Base-by-base conservation (phyloP, 2,888 invertebrate species). In the Coleophora flavipennella region DNA sequence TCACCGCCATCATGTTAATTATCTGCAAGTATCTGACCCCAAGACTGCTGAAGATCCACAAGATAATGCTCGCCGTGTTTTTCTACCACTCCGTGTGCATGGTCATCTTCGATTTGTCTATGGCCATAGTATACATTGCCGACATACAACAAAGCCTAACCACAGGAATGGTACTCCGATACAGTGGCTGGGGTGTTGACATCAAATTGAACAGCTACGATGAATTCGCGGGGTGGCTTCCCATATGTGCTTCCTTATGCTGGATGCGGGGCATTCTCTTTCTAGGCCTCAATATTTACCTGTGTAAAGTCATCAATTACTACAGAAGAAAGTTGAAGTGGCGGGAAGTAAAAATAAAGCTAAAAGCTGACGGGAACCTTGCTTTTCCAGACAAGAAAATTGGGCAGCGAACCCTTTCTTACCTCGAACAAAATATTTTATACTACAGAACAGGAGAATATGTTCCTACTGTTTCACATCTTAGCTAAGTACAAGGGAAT, bases 131-230 rank as follows among this genome's bases (percentile, higher is more conserved):
- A 0, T 78, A 79, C 43, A 53, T 76, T 8, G 59, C 74, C 0
- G 71, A 81, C 37, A 76, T 83, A 8, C 71, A 70, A 36, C 71
- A 76, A 33, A 74, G 77, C 42, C 43, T 81, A 40, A 76, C 73
- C 2, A 72, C 67, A 33, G 67, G 63, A 9, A 80, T 79, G 79
- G 59, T 79, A 0, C 43, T 69, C 2, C 60, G 80, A 27, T 70
- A 80, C 46, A 77, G 77, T 33, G 81, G 81, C 0, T 80, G 79
- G 78, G 60, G 65, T 26, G 60, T 64, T 0, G 62, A 70, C 28
- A 40, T 76, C 10, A 56, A 66, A 9, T 42, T 80, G 0, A 3
- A 51, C 0, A 51, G 53, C 12, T 54, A 62, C 20, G 57, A 72
- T 0, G 62, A 65, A 2, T 83, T 79, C 29, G 79, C 64, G 1